phyloP scores from a whole-genome alignment of 2,113 vertebrate genomes.

The Caranx ignobilis region DNA sequence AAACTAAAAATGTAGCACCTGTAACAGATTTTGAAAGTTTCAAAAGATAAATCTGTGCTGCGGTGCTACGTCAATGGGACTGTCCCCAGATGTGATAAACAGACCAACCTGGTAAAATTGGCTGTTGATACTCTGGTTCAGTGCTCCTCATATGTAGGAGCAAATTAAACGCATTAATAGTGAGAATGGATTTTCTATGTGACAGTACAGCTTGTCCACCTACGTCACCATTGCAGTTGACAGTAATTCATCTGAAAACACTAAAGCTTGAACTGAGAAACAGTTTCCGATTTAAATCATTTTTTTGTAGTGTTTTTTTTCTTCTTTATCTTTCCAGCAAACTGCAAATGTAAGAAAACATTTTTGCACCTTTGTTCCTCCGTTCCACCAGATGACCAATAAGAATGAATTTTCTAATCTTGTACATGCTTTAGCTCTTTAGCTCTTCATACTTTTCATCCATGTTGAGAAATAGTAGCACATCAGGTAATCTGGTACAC shows the following conservation, averaged over 20 bases:
- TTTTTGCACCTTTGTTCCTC: not conserved
- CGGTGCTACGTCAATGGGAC: not conserved
- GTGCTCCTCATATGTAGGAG: not conserved
- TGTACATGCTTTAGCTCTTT: not conserved
- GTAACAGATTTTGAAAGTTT: not conserved
- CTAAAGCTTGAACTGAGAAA: not conserved
- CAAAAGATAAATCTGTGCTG: not conserved
- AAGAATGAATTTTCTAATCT: not conserved
- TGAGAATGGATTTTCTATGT: not conserved
- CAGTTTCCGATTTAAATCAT: not conserved
- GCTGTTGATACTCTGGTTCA: not conserved
- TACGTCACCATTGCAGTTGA: not conserved
- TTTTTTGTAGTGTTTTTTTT: not conserved
- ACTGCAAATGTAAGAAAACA: not conserved
- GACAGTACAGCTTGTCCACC: not conserved
- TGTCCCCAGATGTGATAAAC: not conserved
- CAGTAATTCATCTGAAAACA: not conserved
- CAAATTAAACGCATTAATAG: not conserved
- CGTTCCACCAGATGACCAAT: not conserved
- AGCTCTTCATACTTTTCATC: not conserved
- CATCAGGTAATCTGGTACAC: not conserved
- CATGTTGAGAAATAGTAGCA: not conserved
- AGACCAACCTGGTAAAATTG: not conserved
- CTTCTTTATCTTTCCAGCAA: not conserved
- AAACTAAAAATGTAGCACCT: not conserved